phyloP scores from a whole-genome alignment of 2,888 invertebrate species.

The Agapetus fuscipes region DNA sequence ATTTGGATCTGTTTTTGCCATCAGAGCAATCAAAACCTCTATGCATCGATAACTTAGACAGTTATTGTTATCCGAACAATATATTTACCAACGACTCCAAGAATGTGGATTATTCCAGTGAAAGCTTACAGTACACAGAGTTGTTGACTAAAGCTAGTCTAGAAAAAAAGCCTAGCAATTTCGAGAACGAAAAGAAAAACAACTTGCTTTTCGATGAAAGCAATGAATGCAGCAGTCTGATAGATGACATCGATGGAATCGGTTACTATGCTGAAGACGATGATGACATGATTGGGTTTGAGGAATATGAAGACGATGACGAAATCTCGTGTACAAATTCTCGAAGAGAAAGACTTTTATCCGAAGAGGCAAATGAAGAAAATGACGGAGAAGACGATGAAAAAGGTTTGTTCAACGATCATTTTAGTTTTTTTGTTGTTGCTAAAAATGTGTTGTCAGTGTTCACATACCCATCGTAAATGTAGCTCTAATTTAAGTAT shows the following conservation, averaged over 20 bases:
- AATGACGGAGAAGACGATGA: background rate
- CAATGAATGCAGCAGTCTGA: constrained; percentile 11
- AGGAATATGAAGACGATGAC: constrained; percentile 8
- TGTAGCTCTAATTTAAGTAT: no score
- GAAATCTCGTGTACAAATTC: background rate
- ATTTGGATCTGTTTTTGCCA: constrained; percentile 16
- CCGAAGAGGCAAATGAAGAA: constrained; percentile 2
- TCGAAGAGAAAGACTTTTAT: background rate
- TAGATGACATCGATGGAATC: constrained; percentile 18
- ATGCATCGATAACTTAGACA: constrained; percentile 33
- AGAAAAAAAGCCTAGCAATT: constrained; percentile 9
- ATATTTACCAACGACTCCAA: constrained; percentile 24
- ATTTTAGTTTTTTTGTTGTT: no score
- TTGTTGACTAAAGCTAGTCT: constrained; percentile 12
- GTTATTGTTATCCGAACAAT: constrained; percentile 42
- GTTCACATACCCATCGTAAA: no score
- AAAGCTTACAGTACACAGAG: constrained; percentile 11
- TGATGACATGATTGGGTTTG: constrained; percentile 19
- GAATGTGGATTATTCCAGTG: constrained; percentile 1
- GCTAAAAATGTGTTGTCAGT: no score
- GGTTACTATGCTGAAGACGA: constrained; percentile 19
- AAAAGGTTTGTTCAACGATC: no score
- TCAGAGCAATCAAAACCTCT: constrained; percentile 10
- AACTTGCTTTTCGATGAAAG: background rate
- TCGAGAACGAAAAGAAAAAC: constrained; percentile 10